Conservation (phyloP, 23 tunicate genomes). For the Clavelina lepadiformis region DNA sequence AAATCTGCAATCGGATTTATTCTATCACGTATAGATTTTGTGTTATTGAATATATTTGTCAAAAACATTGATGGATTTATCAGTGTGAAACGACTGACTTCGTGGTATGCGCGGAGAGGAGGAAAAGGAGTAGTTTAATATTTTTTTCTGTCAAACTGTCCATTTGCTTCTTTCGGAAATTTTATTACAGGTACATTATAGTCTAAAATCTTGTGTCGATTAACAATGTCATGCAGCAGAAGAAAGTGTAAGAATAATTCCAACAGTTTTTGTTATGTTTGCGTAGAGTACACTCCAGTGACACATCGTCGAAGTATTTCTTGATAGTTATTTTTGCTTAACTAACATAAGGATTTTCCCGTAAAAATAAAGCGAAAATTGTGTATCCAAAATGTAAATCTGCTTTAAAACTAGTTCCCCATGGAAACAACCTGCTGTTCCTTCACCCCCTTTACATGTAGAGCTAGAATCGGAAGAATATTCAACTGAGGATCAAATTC, state of each 20-base stretch:
- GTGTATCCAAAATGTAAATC: slow-evolving; percentile 1
- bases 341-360: slow-evolving; percentile 5
- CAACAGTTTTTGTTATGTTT: slow-evolving; percentile 15
- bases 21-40: too few species aligned
- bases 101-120: slow-evolving; percentile 6
- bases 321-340: slow-evolving; percentile 9
- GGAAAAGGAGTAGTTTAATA: slow-evolving; percentile 7
- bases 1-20: too few species aligned
- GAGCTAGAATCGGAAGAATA: slow-evolving; percentile 13
- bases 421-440: slow-evolving; percentile 5
- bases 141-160: not conserved
- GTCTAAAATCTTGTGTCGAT: slow-evolving; percentile 4
- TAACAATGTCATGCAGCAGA: not conserved
- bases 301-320: slow-evolving; percentile 7
- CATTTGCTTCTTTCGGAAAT: not conserved
- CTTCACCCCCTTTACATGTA: not conserved
- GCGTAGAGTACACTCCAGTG: slow-evolving; percentile 2
- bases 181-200: slow-evolving; percentile 6
- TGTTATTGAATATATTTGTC: too few species aligned
- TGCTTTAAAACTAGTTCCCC: slow-evolving; percentile 3
- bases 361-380: slow-evolving; percentile 6
- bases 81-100: slow-evolving; percentile 7
- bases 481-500: not conserved
- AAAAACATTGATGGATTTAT: slow-evolving; percentile 5
- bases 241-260: slow-evolving; percentile 8